Evolutionary conservation across 2,797 vertebrate species (phyloP).

Genomic region (Coregonus suidteri): DNA sequence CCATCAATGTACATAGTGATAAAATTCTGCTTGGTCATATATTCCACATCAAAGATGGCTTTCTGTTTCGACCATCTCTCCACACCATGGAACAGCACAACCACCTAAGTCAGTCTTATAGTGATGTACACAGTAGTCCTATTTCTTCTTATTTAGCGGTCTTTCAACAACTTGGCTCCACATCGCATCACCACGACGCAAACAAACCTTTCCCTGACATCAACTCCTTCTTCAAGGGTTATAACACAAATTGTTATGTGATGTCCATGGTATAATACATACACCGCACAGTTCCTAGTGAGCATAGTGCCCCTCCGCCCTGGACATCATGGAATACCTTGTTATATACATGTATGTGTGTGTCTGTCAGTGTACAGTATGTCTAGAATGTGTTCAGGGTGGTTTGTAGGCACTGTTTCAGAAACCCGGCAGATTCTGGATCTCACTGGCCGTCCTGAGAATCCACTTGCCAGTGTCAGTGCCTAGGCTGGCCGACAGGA

Average conservation of each 20-base stretch:
- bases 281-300: conserved; percentile 18
- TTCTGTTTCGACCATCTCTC: not conserved
- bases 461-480: conserved; percentile 31
- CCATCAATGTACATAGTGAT: not conserved
- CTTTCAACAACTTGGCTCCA: not conserved
- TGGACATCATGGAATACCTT: conserved; percentile 22
- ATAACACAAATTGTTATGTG: conserved; percentile 20
- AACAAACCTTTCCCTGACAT: conserved; percentile 21
- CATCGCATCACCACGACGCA: not conserved
- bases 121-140: not conserved
- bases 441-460: conserved; percentile 27
- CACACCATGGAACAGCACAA: not conserved
- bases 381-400: not conserved
- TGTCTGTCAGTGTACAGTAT: not conserved
- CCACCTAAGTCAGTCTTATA: not conserved
- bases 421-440: conserved; percentile 31
- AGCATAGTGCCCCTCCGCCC: not conserved
- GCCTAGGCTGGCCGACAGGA: conserved; percentile 28
- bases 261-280: conserved; percentile 16
- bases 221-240: conserved; percentile 3
- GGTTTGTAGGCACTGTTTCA: conserved; percentile 60
- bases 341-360: conserved; percentile 13
- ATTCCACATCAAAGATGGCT: not conserved
- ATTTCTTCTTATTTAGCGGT: not conserved
- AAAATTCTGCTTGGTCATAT: not conserved